Percentiles rank a stretch among this genome's conserved stretches.
Conservation (phyloP, 2,888 invertebrate genomes). For the Leptothorax acervorum region DNA sequence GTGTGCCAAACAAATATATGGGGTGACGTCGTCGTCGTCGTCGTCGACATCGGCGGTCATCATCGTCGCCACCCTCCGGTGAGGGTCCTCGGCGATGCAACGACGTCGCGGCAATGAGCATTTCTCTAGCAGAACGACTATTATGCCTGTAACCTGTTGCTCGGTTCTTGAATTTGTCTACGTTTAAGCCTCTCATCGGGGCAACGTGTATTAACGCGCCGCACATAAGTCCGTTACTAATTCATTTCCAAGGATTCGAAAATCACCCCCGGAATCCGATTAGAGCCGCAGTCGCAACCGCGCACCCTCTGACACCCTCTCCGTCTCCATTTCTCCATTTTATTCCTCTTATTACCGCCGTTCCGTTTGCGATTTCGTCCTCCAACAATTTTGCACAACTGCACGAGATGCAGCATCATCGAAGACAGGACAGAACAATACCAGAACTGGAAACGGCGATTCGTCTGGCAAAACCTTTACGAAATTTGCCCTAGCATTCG, state of each 20-base stretch:
- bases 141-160: conserved; percentile 80
- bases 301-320: conserved; percentile 4
- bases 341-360: not conserved
- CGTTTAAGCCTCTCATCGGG: conserved; percentile 75
- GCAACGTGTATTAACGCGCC: conserved; percentile 53
- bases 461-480: not conserved
- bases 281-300: conserved; percentile 52
- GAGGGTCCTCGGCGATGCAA: not conserved
- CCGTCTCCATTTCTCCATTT: not conserved
- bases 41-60: conserved; percentile 20
- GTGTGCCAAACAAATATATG: conserved; percentile 59
- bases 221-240: conserved; percentile 76
- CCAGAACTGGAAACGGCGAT: not conserved
- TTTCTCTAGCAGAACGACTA: conserved; percentile 52
- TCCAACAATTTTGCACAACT: not conserved
- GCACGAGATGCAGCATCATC: not conserved
- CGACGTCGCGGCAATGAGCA: conserved; percentile 26
- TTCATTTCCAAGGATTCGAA: conserved; percentile 75
- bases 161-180: conserved; percentile 78
- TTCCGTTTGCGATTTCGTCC: not conserved
- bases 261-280: conserved; percentile 74
- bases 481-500: not conserved
- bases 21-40: conserved; percentile 22
- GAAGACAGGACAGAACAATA: not conserved
- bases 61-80: not conserved